phyloP scores from a whole-genome alignment of 2,797 vertebrate species.

The Hypotaenidia okinawae region DNA sequence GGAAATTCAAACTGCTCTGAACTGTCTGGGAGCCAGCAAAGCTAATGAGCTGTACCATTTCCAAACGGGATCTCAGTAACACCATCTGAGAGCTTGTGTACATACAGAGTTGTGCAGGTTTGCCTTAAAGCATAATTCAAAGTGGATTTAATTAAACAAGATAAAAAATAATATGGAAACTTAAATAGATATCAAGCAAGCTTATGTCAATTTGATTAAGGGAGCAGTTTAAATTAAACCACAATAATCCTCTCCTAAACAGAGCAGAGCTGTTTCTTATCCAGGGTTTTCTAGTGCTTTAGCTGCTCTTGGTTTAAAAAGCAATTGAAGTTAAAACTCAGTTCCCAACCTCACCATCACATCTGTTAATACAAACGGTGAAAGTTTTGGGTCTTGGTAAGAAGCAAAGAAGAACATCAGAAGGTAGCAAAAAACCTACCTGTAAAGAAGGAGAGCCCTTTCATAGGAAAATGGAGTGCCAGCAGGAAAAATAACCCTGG shows the following conservation, averaged over 20 bases:
- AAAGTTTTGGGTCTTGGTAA: not conserved
- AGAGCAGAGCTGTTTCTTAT: not conserved
- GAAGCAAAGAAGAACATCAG: not conserved
- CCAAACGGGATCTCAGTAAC: conserved; percentile 55
- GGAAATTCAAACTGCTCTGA: conserved; percentile 57
- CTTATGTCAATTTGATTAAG: conserved; percentile 41
- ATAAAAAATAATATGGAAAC: conserved; percentile 21
- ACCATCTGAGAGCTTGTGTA: conserved; percentile 50
- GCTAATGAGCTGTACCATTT: conserved; percentile 67
- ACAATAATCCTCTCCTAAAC: conserved; percentile 29
- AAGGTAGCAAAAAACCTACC: not conserved
- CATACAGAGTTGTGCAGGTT: conserved; percentile 17
- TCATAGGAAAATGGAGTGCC: not conserved
- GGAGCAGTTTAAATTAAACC: conserved; percentile 31
- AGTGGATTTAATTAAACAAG: conserved; percentile 42
- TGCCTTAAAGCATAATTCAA: conserved; percentile 32
- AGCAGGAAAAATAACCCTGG: not conserved
- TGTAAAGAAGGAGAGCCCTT: not conserved
- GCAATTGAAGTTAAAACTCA: not conserved
- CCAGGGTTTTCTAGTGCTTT: not conserved
- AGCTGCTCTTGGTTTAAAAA: conserved; percentile 3
- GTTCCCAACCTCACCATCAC: not conserved
- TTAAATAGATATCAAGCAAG: conserved; percentile 39
- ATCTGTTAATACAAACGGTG: not conserved
- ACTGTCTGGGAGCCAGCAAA: conserved; percentile 60